Base-by-base conservation (phyloP, 2,888 invertebrate genomes). In the Watsonalla cultraria region DNA sequence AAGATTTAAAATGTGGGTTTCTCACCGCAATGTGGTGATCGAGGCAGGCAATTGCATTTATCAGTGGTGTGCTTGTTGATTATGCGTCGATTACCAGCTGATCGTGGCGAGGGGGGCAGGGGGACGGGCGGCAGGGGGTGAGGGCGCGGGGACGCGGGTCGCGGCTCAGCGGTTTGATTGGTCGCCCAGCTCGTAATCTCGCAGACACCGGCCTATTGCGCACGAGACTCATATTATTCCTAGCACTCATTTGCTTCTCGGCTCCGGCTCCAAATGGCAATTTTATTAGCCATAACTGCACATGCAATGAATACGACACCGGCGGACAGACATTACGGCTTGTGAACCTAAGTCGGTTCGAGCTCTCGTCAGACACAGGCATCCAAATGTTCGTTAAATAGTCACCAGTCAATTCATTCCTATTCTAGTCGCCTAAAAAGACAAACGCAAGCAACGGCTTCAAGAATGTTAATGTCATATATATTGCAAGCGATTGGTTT, bases 11-110 rank as follows among this genome's bases (percentile, higher is more conserved):
- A 61, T 58, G n/a, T n/a, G n/a, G n/a, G n/a, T 51, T 49, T 67
- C 62, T 67, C 63, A 71, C 64, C 67, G 67, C 62, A 54, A 54
- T 62, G 57, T 56, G 54, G 53, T 52, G 51, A 60, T 52, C 54
- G 56, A 64, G 61, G 58, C 62, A 62, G 64, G 67, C 69, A 67
- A 66, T 68, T 24, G 68, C 62, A 70, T 67, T 76, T 78, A 80
- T 77, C 78, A 74, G 70, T 65, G 63, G 72, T 75, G 66, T 72
- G 69, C 67, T 68, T 70, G 72, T 78, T 73, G 79, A 76, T 75
- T 76, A 76, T 68, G 68, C 74, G 70, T 72, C 71, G 75, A 68
- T 71, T 69, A 72, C 24, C 78, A 78, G 75, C 78, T 80, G 82
- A 79, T 72, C 64, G 59, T 58, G 66, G 60, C 59, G 60, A 58